Conservation (phyloP, 2,888 invertebrate species). For the Nezara viridula region DNA sequence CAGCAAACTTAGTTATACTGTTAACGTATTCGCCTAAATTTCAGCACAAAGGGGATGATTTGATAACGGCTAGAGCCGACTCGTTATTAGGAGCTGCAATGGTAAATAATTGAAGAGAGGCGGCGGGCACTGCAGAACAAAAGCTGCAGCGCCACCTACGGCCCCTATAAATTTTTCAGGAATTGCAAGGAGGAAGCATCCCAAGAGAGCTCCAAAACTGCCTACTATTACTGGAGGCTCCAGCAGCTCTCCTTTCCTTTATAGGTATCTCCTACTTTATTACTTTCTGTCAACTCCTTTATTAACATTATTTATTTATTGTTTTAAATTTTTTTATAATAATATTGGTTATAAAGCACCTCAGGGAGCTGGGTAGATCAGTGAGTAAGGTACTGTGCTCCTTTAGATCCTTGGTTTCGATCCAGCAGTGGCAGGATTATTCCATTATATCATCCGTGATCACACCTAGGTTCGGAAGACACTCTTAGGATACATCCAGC, state of each 20-base stretch:
- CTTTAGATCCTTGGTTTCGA: too few species aligned
- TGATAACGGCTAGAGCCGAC: background rate
- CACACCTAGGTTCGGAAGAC: too few species aligned
- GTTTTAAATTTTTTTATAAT: too few species aligned
- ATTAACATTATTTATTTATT: background rate
- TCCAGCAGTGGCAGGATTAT: too few species aligned
- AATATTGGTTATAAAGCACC: too few species aligned
- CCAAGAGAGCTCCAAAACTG: constrained; percentile 7
- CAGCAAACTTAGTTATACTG: too few species aligned
- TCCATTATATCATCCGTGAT: too few species aligned
- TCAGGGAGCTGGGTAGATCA: too few species aligned
- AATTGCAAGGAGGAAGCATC: background rate
- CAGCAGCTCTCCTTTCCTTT: background rate
- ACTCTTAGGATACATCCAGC: too few species aligned
- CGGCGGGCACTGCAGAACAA: background rate
- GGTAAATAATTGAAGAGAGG: background rate
- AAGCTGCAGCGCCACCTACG: constrained; percentile 31
- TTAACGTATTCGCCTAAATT: background rate
- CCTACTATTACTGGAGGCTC: background rate
- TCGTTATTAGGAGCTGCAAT: background rate
- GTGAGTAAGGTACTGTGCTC: too few species aligned
- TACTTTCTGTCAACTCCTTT: background rate
- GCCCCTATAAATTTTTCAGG: constrained; percentile 15
- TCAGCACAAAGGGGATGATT: background rate
- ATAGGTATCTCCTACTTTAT: background rate